These are phyloP conservation scores for Decapterus maruadsi DNA, from an alignment of 2,797 vertebrate species.

Conservation along the genomic window DNA sequence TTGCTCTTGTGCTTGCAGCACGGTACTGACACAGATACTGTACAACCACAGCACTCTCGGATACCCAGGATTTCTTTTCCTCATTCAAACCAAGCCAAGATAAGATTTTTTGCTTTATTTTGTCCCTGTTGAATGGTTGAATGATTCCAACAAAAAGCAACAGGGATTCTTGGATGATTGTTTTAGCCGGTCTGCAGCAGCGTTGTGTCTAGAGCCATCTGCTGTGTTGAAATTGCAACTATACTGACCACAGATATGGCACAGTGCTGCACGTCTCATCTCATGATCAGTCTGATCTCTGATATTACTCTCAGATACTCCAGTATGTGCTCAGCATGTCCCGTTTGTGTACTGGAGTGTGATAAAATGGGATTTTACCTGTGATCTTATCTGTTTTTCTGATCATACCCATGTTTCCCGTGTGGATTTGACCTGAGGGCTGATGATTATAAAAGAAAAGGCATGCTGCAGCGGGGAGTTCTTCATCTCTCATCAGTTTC, in stretches of 20 bases:
- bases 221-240: conserved; percentile 43
- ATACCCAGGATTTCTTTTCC: conserved; percentile 30
- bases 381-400: conserved; percentile 51
- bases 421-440: conserved; percentile 45
- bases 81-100: conserved; percentile 45
- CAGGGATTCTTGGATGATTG: conserved; percentile 43
- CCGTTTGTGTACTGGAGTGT: conserved; percentile 60
- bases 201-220: conserved; percentile 55
- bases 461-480: conserved; percentile 8
- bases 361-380: conserved; percentile 60
- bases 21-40: conserved; percentile 37
- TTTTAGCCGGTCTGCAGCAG: conserved; percentile 35
- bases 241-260: conserved; percentile 51
- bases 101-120: conserved; percentile 58
- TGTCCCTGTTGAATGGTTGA: conserved; percentile 47
- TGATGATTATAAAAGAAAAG: conserved; percentile 55
- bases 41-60: conserved; percentile 22
- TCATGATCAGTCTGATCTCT: conserved; percentile 47
- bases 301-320: conserved; percentile 41
- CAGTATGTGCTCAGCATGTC: conserved; percentile 27
- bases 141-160: conserved; percentile 46
- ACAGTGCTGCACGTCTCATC: conserved; percentile 19
- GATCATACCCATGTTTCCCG: conserved; percentile 31
- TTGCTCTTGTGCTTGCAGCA: conserved; percentile 35
- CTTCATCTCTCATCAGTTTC: conserved; percentile 47